phyloP scores from a whole-genome alignment of 23 tunicate genomes.

The Ascidia mentula region DNA sequence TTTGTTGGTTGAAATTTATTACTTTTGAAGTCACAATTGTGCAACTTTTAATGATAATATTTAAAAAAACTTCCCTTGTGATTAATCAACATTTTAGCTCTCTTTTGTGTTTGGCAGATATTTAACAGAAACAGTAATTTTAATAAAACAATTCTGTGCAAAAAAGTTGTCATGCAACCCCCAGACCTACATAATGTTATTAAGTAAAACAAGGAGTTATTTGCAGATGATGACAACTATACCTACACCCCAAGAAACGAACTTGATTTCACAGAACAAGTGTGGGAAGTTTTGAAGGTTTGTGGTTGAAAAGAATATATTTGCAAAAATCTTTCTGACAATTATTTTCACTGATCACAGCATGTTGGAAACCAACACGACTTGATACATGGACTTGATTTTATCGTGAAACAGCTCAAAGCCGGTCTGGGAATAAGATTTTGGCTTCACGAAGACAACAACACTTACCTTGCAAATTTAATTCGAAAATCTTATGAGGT shows the following conservation, averaged over 20 bases:
- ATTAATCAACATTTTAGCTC: no score
- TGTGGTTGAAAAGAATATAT: not conserved
- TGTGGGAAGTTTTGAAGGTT: conserved; percentile 68
- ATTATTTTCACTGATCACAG: conserved; percentile 12
- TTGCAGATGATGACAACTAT: not conserved
- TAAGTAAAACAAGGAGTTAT: no score
- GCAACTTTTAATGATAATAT: no score
- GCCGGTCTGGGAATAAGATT: conserved; percentile 24
- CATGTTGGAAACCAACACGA: conserved; percentile 31
- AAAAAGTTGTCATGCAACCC: no score
- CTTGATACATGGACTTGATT: conserved; percentile 13
- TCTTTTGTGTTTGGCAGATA: no score
- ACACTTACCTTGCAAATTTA: conserved; percentile 32
- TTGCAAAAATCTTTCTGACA: not conserved
- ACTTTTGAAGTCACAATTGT: no score
- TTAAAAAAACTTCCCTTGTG: no score
- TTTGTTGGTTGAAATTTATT: no score
- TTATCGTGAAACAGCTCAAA: conserved; percentile 26
- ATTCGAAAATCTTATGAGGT: conserved; percentile 59
- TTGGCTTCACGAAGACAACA: conserved; percentile 61
- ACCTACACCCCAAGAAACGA: conserved; percentile 27
- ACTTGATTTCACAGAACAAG: conserved; percentile 53
- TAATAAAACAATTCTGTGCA: no score
- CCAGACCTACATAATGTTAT: no score
- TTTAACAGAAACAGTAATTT: no score